phyloP scores from a whole-genome alignment of 2,797 vertebrate genomes.

The Pterois miles region DNA sequence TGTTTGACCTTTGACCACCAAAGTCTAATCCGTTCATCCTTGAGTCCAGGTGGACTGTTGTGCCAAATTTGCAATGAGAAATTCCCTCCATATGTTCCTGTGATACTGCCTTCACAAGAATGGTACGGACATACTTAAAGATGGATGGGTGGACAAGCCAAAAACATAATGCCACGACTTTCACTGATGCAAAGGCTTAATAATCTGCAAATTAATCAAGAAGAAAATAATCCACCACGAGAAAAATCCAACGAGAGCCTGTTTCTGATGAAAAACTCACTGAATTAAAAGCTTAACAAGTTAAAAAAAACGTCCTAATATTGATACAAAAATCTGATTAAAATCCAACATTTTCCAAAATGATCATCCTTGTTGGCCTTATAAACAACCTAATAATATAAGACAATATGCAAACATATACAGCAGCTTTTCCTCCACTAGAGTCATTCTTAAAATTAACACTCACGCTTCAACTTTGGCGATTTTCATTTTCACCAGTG shows the following conservation, averaged over 20 bases:
- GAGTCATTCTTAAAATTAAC: slow-evolving; percentile 35
- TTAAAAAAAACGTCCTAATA: not conserved
- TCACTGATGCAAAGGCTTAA: too few relatives aligned
- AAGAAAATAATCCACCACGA: not conserved
- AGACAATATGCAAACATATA: slow-evolving; percentile 3
- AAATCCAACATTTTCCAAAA: not conserved
- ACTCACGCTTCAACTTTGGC: slow-evolving; percentile 26
- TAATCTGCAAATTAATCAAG: not conserved
- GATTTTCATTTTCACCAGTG: slow-evolving; percentile 65
- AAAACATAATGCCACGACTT: too few relatives aligned
- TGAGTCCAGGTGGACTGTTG: too few relatives aligned
- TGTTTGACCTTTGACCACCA: too few relatives aligned
- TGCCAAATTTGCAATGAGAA: too few relatives aligned
- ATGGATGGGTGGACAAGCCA: too few relatives aligned
- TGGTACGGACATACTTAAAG: too few relatives aligned
- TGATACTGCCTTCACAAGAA: too few relatives aligned
- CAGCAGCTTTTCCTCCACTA: not conserved
- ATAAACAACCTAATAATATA: not conserved
- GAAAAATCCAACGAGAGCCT: not conserved
- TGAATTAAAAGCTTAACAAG: not conserved
- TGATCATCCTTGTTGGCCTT: not conserved
- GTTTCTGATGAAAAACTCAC: not conserved
- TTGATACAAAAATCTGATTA: not conserved
- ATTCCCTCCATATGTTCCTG: too few relatives aligned
- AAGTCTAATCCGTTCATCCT: too few relatives aligned